Percentiles rank a stretch among this genome's conserved stretches.
phyloP scores from a whole-genome alignment of 2,113 vertebrate genomes.

The Meleagris gallopavo region DNA sequence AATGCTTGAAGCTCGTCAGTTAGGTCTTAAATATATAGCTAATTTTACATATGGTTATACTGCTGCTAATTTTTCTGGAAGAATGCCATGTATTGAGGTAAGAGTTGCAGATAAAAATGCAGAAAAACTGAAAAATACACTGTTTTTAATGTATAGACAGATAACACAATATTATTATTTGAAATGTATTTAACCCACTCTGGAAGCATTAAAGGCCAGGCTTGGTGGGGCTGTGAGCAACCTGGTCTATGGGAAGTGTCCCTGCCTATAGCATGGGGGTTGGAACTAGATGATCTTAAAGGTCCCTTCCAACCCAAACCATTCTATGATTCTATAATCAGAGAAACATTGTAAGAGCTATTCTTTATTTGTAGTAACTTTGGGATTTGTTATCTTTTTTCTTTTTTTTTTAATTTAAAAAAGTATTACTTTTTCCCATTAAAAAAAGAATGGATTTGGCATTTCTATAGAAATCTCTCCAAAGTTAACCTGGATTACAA shows the following conservation, averaged over 20 bases:
- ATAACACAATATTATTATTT: neutral
- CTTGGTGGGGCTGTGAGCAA: too few species aligned
- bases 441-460: neutral
- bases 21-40: constrained; percentile 96
- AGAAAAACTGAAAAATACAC: neutral
- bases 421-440: neutral
- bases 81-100: constrained; percentile 97
- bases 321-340: neutral
- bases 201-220: too few species aligned
- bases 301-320: too few species aligned
- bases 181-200: neutral
- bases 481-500: neutral
- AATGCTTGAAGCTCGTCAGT: constrained; percentile 93
- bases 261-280: too few species aligned
- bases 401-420: too few species aligned
- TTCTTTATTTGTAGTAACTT: neutral
- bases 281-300: too few species aligned
- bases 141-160: neutral
- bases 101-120: constrained; percentile 15
- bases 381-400: neutral
- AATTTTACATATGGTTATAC: constrained; percentile 97
- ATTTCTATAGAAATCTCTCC: neutral
- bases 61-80: constrained; percentile 93
- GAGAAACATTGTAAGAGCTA: neutral
- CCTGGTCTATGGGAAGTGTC: too few species aligned